Evolutionary conservation across 2,797 vertebrate species (phyloP), one percentile per base, ranked within the genome.

Genomic region (Artibeus lituratus): DNA sequence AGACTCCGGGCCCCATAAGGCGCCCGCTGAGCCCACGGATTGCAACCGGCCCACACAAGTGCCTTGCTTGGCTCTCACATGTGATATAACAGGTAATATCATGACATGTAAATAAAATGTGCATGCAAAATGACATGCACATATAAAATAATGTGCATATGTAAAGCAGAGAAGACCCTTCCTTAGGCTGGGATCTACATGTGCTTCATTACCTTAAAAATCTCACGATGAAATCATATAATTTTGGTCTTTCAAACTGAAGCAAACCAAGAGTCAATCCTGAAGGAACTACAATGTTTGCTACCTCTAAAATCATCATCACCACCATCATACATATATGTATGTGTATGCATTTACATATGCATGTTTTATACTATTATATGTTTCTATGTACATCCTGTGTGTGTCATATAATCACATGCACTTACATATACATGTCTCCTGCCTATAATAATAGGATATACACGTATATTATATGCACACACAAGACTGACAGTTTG

Each of bases 401-500:
- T 19, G 7, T 19, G 22, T 29, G 35, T 70, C 19, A 70, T 14
- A 10, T 76, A 16, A 55, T 1, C 83, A 72, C 3, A 47, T 1
- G 16, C 14, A 87, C 3, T 37, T 1, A 10, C 14, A 87, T 0
- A 35, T 37, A 35, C 4, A 22, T 5, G 2, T n/a, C 11, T 49
- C 11, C 10, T n/a, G 21, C 21, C 35, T 53, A 4, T 57, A 29
- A 85, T 47, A 10, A 26, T 19, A 21, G 21, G n/a, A 76, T 67
- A 32, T 12, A 57, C 2, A 26, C 53, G 2, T 65, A 32, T n/a
- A 35, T 11, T 29, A 3, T 59, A 35, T 18, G 67, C 5, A 32
- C 53, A 10, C 8, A 69, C 7, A 37, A 82, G 83, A 83, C 44
- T 85, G 76, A 96, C 87, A 96, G 74, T 96, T 90, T 91, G 82